Evolutionary conservation across 2,113 vertebrate species (phyloP).

Genomic region (Pristiophorus japonicus): DNA sequence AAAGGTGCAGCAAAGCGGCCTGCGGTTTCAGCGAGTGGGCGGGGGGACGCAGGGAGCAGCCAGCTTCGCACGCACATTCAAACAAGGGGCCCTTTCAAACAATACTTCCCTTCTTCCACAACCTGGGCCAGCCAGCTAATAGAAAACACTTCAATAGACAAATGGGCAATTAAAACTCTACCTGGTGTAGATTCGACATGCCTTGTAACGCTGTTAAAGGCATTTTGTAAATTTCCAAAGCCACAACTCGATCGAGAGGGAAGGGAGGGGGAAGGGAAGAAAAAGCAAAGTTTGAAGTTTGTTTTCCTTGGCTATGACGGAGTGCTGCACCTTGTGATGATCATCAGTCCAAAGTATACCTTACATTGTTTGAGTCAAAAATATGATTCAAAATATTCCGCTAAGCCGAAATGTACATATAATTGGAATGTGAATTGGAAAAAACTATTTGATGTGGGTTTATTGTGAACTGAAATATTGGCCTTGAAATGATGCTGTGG

Average conservation of each 20-base stretch:
- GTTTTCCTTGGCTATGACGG: not conserved
- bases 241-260: too few species aligned
- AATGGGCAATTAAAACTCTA: conserved; percentile 31
- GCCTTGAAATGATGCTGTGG: not conserved
- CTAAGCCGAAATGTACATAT: not conserved
- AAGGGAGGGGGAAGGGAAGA: too few species aligned
- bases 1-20: conserved; percentile 32
- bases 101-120: conserved; percentile 36
- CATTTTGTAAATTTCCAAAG: not conserved
- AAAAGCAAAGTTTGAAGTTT: not conserved
- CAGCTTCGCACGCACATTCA: conserved; percentile 34
- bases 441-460: not conserved
- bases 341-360: not conserved
- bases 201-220: not conserved
- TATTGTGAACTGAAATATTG: not conserved
- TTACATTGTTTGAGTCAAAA: not conserved
- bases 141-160: conserved; percentile 11
- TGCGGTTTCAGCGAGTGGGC: conserved; percentile 34
- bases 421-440: not conserved
- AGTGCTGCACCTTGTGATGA: not conserved
- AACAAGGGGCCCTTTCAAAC: conserved; percentile 37
- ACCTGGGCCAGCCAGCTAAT: conserved; percentile 3
- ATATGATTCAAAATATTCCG: not conserved
- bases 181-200: conserved; percentile 23
- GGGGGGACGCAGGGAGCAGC: conserved; percentile 18